Conservation (phyloP, 2,113 vertebrate species). For the Lampris megalopsis region DNA sequence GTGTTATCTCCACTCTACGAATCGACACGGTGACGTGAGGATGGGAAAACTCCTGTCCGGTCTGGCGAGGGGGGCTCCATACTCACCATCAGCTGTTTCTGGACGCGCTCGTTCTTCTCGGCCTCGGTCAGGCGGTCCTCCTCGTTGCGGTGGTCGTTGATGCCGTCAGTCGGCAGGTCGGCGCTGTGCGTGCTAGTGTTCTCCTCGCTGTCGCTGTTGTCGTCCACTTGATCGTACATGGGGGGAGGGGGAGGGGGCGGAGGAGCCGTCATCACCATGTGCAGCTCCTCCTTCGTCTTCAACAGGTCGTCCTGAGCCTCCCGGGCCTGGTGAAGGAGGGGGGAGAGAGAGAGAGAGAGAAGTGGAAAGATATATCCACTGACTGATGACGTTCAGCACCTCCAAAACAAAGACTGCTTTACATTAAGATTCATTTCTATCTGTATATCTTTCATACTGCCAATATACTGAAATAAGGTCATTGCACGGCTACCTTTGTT, state of each 20-base stretch:
- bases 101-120: slow-evolving; percentile 93
- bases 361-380: no score
- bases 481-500: no score
- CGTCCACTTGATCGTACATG: slow-evolving; percentile 80
- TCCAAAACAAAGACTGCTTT: no score
- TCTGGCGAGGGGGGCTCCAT: background rate
- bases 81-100: slow-evolving; percentile 91
- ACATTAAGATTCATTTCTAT: no score
- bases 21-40: no score
- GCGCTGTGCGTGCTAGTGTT: slow-evolving; percentile 90
- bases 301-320: slow-evolving; percentile 90
- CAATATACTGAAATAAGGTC: no score
- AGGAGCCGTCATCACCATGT: slow-evolving; percentile 86
- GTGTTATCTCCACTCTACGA: no score
- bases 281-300: slow-evolving; percentile 92
- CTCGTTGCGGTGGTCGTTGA: slow-evolving; percentile 89
- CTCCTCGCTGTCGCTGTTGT: slow-evolving; percentile 87
- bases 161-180: slow-evolving; percentile 87
- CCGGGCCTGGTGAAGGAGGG: slow-evolving; percentile 80
- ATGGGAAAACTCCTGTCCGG: no score
- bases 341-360: no score
- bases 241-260: slow-evolving; percentile 86
- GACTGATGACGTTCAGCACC: no score
- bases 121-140: slow-evolving; percentile 93
- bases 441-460: no score